Evolutionary conservation across 23 tunicate species (phyloP).

Genomic region (Corella eumyota): DNA sequence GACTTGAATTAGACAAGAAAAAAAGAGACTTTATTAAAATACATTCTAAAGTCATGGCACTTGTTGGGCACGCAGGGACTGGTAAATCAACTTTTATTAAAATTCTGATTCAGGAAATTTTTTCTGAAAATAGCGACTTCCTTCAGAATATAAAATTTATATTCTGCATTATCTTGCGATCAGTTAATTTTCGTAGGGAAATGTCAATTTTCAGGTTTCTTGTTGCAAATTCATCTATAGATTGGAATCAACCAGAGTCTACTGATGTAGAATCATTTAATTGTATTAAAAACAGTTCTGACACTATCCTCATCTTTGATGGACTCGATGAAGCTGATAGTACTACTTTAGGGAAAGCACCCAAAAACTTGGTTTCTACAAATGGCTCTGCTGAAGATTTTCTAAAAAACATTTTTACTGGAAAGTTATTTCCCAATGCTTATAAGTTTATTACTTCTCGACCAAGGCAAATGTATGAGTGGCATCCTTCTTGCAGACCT

Average conservation of each 20-base stretch:
- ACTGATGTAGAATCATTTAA: not conserved
- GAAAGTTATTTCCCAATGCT: conserved; percentile 10
- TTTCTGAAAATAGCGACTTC: not conserved
- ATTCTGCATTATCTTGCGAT: not conserved
- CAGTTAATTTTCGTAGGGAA: not conserved
- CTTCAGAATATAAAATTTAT: not conserved
- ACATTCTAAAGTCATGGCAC: conserved; percentile 1
- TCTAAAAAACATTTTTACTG: conserved; percentile 1
- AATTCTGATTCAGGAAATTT: too few relatives aligned
- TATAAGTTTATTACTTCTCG: conserved; percentile 4
- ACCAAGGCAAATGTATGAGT: conserved; percentile 9
- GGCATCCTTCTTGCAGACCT: conserved; percentile 1
- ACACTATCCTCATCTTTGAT: conserved; percentile 6
- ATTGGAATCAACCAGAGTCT: not conserved
- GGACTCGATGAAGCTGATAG: conserved; percentile 8
- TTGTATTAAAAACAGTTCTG: not conserved
- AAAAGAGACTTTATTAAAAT: not conserved
- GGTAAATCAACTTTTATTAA: too few relatives aligned
- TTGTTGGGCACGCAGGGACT: conserved; percentile 10
- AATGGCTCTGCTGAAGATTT: too few relatives aligned
- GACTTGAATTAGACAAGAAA: too few relatives aligned
- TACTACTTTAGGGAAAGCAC: not conserved
- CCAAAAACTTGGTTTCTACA: too few relatives aligned
- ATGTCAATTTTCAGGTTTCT: not conserved
- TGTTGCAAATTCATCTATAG: not conserved